Conservation (phyloP, 2,888 invertebrate species). For the Trachelus troglodyta region DNA sequence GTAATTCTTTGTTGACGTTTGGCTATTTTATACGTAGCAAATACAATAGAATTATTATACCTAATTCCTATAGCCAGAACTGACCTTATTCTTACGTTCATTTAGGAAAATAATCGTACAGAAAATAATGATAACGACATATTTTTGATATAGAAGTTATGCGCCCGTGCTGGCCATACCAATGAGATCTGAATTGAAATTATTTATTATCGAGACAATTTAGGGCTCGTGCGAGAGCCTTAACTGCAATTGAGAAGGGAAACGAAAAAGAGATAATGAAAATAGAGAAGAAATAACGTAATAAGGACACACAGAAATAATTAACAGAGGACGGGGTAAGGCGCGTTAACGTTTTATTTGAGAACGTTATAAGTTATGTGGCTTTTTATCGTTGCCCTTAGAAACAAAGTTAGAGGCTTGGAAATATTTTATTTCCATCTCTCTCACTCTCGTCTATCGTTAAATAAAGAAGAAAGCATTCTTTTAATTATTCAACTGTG, state of each 20-base stretch:
- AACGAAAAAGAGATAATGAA: neutral
- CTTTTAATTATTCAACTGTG: neutral
- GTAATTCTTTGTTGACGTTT: slow-evolving; percentile 50
- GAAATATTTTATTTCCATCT: neutral
- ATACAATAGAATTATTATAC: slow-evolving; percentile 21
- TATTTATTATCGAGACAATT: slow-evolving; percentile 20
- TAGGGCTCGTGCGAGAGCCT: neutral
- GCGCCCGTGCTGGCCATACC: slow-evolving; percentile 35
- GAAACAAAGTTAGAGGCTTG: neutral
- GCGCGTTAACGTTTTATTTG: neutral
- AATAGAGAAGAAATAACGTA: neutral
- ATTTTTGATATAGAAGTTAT: slow-evolving; percentile 55
- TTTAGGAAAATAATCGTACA: slow-evolving; percentile 45
- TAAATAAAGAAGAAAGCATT: neutral
- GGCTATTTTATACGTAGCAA: slow-evolving; percentile 43
- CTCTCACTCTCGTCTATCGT: neutral
- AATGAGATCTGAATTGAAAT: slow-evolving; percentile 30
- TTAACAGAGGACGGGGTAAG: neutral
- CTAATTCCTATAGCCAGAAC: slow-evolving; percentile 42
- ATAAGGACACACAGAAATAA: neutral
- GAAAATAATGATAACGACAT: slow-evolving; percentile 44
- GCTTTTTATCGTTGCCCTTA: neutral
- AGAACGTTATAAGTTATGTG: neutral
- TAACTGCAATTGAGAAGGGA: neutral
- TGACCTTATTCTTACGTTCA: slow-evolving; percentile 42